Evolutionary conservation across 2,888 invertebrate species (phyloP), one percentile per base, ranked within the genome.

Genomic region (Fissipunctia ypsillon): DNA sequence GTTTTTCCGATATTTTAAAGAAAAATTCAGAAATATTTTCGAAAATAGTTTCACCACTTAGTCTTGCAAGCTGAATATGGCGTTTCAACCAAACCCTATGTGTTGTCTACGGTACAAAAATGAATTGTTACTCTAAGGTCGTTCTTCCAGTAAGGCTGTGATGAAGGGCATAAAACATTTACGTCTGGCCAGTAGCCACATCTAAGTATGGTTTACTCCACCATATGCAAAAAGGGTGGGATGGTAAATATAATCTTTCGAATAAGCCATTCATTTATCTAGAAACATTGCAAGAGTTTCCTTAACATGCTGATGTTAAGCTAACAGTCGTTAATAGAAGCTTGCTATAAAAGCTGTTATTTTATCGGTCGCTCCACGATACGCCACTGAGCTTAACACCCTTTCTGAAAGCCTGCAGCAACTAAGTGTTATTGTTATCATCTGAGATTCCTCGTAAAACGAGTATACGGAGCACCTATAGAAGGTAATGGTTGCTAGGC

Each of bases 371-470:
- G 22, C 63, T 69, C 19, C 66, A 64, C 54, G 57, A 64, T 70
- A 57, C 57, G 35, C 45, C 31, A 16, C 54, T 45, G 45, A 77
- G 22, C 50, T 76, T 86, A 80, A 85, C 69, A 71, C 76, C 73
- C 61, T 74, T 64, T 72, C 72, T 84, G 78, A 80, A 83, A 80
- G 78, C 76, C 70, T 72, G 72, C 73, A 63, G 68, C 65, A 69
- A 72, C 67, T 73, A 84, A 85, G 81, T 84, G 83, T 82, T 85
- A 88, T 76, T 79, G 68, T 83, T 81, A 81, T 66, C 65, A 71
- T 57, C 76, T 64, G 52, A 84, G 70, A 79, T 82, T 81, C 74
- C 69, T 66, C 52, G 38, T 69, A 56, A 75, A 83, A 71, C 71
- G 78, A 76, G 82, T 75, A 77, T 43, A 78, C 52, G 43, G 12